Evolutionary conservation across 2,113 vertebrate genomes (phyloP), one percentile per base, ranked within the genome.

Genomic region (Oxyura jamaicensis): DNA sequence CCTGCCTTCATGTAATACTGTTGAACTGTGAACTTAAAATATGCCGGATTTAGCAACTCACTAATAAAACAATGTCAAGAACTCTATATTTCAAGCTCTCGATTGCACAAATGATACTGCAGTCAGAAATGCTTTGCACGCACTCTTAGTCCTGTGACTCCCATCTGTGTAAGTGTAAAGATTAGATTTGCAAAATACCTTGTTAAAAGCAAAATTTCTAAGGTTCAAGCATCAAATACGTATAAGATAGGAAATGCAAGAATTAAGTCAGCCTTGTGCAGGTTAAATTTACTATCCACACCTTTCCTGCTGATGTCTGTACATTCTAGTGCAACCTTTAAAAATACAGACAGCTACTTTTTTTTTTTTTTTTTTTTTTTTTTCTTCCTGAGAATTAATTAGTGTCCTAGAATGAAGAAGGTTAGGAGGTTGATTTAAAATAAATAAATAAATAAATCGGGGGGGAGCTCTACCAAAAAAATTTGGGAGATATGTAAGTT

Each of bases 51-150:
- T 90, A 83, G 52, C 69, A 83, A 58, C 80, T 93, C 39, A 35
- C 50, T 95, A 86, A 91, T 58, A 86, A 84, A 84, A 52, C 23
- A 72, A 58, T 87, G 71, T 74, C 66, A 73, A 85, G 59, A 91
- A 59, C 50, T 76, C 74, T 39, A 2, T 68, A 79, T 69, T 91
- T 89, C 71, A 87, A 41, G 44, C 42, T 53, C 73, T 73, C 0
- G 1, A 16, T 56, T 59, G 29, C 48, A 91, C 56, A 59, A 86
- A 69, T 0, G 0, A 35, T 60, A 44, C 11, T 74, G 65, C 52
- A 63, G 67, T 80, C 56, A 78, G 74, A 84, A 78, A 92, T 58
- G 44, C 33, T 76, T 94, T 74, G 48, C 74, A 66, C 1, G 8
- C 55, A 21, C 52, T 25, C 68, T 28, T 71, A 71, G 55, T 81